Evolutionary conservation across 2,888 invertebrate species (phyloP).

Genomic region (Dryomyza anilis): DNA sequence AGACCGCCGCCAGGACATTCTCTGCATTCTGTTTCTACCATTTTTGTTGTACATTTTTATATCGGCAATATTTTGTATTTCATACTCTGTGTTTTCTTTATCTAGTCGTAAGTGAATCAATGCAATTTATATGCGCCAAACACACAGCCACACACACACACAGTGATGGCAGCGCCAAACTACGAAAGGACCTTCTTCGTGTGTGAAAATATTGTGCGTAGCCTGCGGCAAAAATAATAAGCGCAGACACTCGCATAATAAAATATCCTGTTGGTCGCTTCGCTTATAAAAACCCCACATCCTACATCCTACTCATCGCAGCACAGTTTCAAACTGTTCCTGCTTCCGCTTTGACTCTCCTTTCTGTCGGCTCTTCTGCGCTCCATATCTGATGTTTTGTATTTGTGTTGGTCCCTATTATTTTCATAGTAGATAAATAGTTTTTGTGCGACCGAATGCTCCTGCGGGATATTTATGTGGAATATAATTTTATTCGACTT

Average conservation of each 20-base stretch:
- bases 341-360: neutral
- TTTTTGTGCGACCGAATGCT: constrained; percentile 11
- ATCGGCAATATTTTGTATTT: neutral
- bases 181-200: neutral
- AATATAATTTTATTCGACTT: constrained; percentile 23
- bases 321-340: too few species aligned
- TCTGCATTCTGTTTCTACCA: neutral
- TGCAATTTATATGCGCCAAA: constrained; percentile 25
- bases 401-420: constrained; percentile 20
- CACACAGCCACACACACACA: constrained; percentile 27
- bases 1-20: too few species aligned
- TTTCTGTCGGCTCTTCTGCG: neutral
- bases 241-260: constrained; percentile 26
- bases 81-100: constrained; percentile 33
- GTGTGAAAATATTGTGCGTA: constrained; percentile 28
- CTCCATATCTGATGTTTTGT: too few species aligned
- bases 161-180: constrained; percentile 25
- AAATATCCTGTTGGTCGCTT: constrained; percentile 20
- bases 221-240: constrained; percentile 25
- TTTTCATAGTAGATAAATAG: constrained; percentile 30
- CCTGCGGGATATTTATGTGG: constrained; percentile 22
- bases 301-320: too few species aligned
- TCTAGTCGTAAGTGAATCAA: constrained; percentile 27
- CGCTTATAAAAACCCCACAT: too few species aligned
- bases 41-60: neutral